Conservation (phyloP, 2,888 invertebrate species). For the Tachystola acroxantha region DNA sequence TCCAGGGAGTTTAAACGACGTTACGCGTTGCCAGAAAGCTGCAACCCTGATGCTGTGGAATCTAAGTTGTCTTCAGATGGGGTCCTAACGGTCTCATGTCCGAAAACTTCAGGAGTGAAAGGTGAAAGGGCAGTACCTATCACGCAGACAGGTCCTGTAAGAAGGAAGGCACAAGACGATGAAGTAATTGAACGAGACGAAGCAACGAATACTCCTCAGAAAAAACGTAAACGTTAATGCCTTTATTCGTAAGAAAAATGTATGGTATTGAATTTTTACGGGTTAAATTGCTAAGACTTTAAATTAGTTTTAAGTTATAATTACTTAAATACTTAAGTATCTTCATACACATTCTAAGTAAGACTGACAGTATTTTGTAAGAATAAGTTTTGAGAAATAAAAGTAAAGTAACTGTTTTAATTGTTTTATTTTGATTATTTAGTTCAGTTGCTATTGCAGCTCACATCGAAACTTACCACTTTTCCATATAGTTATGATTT, state of each 20-base stretch:
- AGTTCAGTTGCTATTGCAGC: too few species aligned
- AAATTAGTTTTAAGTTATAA: not conserved
- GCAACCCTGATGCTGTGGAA: conserved; percentile 82
- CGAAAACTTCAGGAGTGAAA: conserved; percentile 38
- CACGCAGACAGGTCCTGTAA: conserved; percentile 79
- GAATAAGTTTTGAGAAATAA: too few species aligned
- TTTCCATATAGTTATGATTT: too few species aligned
- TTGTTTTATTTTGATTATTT: too few species aligned
- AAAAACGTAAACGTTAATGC: conserved; percentile 50
- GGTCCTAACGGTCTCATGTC: conserved; percentile 83
- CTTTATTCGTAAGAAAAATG: too few species aligned
- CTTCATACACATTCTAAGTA: too few species aligned
- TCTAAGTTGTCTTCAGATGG: conserved; percentile 88
- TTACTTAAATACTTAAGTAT: conserved; percentile 1
- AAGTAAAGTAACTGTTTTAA: too few species aligned
- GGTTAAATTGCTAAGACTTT: not conserved
- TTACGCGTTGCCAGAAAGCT: conserved; percentile 85
- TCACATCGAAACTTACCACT: too few species aligned
- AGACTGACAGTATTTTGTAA: too few species aligned
- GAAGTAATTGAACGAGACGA: conserved; percentile 28
- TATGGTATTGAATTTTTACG: too few species aligned
- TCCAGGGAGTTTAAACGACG: conserved; percentile 86
- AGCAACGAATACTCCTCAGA: conserved; percentile 38
- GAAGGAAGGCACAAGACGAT: conserved; percentile 57
- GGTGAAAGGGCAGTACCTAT: conserved; percentile 78